Evolutionary conservation across 1,140 invertebrate species (phyloP).

Genomic region (Brachionus asplanchnoidis): DNA sequence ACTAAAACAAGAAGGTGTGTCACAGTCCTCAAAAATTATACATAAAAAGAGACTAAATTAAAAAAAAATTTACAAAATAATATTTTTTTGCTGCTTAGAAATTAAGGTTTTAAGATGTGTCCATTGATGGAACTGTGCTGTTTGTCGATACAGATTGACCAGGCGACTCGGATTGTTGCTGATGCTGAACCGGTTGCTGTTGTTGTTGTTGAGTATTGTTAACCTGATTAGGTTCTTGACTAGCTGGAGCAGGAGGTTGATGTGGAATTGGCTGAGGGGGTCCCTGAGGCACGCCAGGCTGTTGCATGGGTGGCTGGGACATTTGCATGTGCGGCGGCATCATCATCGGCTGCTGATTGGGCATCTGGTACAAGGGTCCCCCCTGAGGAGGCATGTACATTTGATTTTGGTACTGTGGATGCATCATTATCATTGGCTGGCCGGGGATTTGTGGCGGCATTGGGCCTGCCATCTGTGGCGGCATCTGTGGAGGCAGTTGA

Average conservation of each 20-base stretch:
- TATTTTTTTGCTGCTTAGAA: background rate
- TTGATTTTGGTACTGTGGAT: constrained; percentile 20
- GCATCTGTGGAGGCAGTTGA: background rate
- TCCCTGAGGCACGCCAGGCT: background rate
- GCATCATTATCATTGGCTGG: constrained; percentile 16
- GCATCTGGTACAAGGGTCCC: background rate
- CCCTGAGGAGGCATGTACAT: constrained; percentile 11
- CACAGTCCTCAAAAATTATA: constrained; percentile 24
- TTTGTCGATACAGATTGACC: background rate
- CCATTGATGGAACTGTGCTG: background rate
- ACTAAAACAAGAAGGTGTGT: background rate
- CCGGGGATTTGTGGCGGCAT: background rate
- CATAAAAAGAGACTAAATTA: constrained; percentile 28
- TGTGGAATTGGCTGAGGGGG: background rate
- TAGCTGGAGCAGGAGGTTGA: background rate
- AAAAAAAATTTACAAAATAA: constrained; percentile 25
- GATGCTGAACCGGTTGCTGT: constrained; percentile 12
- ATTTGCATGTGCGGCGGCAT: constrained; percentile 17
- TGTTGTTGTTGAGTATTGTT: constrained; percentile 6
- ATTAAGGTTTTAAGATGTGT: background rate
- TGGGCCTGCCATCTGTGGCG: background rate
- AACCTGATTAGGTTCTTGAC: constrained; percentile 38
- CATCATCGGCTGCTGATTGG: background rate
- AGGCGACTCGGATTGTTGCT: background rate
- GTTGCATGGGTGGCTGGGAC: background rate